Evolutionary conservation across 2,113 vertebrate genomes (phyloP).

Genomic region (Archocentrus centrarchus): DNA sequence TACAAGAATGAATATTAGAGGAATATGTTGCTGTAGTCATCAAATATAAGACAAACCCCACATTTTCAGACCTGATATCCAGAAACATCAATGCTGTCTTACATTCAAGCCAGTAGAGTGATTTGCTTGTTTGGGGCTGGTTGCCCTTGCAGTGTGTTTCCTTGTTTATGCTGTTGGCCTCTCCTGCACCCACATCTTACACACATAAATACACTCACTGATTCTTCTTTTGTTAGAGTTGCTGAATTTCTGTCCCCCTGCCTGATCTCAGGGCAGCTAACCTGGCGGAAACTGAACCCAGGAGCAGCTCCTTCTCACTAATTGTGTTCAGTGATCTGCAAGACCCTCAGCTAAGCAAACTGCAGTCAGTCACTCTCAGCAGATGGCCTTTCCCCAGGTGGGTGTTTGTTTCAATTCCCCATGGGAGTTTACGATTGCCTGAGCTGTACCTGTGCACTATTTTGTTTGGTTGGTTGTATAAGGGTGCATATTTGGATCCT

Average conservation of each 20-base stretch:
- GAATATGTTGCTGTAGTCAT: not conserved
- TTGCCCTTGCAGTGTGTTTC: not conserved
- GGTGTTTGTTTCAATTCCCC: slow-evolving; percentile 37
- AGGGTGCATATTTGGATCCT: not conserved
- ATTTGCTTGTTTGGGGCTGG: not conserved
- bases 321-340: slow-evolving; percentile 67
- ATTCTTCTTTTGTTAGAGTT: slow-evolving; percentile 28
- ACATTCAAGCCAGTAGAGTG: not conserved
- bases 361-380: slow-evolving; percentile 45
- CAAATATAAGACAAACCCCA: not conserved
- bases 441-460: not conserved
- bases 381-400: slow-evolving; percentile 44
- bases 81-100: not conserved
- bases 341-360: slow-evolving; percentile 66
- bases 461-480: not conserved
- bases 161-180: not conserved
- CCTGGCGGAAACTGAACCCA: slow-evolving; percentile 50
- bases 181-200: not conserved
- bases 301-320: slow-evolving; percentile 37
- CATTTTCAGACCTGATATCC: not conserved
- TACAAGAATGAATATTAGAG: not conserved
- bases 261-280: slow-evolving; percentile 43
- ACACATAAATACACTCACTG: not conserved
- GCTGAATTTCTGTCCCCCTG: slow-evolving; percentile 28
- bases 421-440: slow-evolving; percentile 6